Conservation (phyloP, 1,140 invertebrate species). For the Papilio helenus region DNA sequence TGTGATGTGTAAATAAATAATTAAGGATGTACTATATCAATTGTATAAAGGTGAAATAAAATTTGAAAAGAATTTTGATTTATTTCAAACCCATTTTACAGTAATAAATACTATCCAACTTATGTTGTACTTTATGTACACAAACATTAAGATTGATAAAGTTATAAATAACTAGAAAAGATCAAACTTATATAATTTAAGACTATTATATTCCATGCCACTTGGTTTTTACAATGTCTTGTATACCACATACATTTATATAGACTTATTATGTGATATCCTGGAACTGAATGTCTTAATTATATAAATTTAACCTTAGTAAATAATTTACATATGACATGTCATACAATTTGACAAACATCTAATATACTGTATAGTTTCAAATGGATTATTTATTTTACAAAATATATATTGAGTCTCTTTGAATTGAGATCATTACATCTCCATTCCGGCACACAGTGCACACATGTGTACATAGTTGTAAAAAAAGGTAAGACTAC, state of each 20-base stretch:
- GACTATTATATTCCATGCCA: not conserved
- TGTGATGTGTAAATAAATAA: slow-evolving; percentile 16
- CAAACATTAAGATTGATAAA: not conserved
- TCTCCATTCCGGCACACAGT: not conserved
- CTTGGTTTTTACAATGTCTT: no score
- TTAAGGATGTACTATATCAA: slow-evolving; percentile 20
- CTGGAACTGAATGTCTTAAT: not conserved
- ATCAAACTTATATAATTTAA: slow-evolving; percentile 6
- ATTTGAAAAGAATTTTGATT: not conserved
- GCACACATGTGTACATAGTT: not conserved
- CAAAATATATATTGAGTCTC: not conserved
- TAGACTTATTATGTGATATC: no score
- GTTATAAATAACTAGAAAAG: not conserved
- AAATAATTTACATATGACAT: not conserved
- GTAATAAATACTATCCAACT: slow-evolving; percentile 6
- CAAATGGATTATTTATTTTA: not conserved
- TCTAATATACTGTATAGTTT: not conserved
- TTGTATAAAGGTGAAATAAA: slow-evolving; percentile 5
- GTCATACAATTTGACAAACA: not conserved
- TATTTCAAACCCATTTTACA: slow-evolving; percentile 5
- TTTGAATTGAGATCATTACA: not conserved
- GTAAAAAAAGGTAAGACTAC: not conserved
- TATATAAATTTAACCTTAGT: slow-evolving; percentile 17
- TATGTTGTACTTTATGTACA: no score
- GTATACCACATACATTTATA: no score